These are phyloP conservation scores for Schizaphis graminum DNA, from an alignment of 2,888 invertebrate species.

Conservation along the genomic window DNA sequence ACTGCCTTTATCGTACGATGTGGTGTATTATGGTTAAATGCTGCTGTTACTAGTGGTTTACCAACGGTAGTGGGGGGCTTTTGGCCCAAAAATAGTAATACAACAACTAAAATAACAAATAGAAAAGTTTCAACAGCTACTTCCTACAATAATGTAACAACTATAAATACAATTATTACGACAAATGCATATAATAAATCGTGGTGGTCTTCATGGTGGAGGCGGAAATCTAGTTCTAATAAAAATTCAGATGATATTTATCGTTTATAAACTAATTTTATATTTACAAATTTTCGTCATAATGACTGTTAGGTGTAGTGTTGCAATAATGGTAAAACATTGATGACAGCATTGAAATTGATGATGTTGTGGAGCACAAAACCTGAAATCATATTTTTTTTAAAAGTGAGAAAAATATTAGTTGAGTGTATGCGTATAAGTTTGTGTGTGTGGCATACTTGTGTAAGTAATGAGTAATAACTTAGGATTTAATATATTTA, in stretches of 20 bases:
- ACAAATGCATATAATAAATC: slow-evolving; percentile 44
- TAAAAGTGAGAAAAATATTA: slow-evolving; percentile 37
- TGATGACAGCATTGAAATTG: background rate
- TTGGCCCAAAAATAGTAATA: slow-evolving; percentile 30
- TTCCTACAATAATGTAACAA: background rate
- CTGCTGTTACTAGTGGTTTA: slow-evolving; percentile 37
- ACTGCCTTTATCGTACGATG: slow-evolving; percentile 54
- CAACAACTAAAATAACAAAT: background rate
- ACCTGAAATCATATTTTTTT: background rate
- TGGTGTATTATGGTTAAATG: slow-evolving; percentile 47
- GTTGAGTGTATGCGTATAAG: background rate
- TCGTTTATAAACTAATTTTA: slow-evolving; percentile 29
- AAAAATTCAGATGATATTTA: slow-evolving; percentile 17
- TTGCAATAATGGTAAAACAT: slow-evolving; percentile 11
- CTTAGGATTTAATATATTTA: background rate
- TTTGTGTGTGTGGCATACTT: background rate
- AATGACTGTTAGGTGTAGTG: slow-evolving; percentile 40
- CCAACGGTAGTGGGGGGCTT: slow-evolving; percentile 32
- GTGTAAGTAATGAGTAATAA: background rate
- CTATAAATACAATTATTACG: slow-evolving; percentile 49
- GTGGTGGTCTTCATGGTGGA: slow-evolving; percentile 52
- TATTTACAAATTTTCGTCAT: background rate
- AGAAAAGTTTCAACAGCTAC: background rate
- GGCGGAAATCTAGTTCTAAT: slow-evolving; percentile 25
- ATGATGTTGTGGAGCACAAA: slow-evolving; percentile 11